Evolutionary conservation across 2,888 invertebrate genomes (phyloP), one percentile per base, ranked within the genome.

Genomic region (Cephus runcator): DNA sequence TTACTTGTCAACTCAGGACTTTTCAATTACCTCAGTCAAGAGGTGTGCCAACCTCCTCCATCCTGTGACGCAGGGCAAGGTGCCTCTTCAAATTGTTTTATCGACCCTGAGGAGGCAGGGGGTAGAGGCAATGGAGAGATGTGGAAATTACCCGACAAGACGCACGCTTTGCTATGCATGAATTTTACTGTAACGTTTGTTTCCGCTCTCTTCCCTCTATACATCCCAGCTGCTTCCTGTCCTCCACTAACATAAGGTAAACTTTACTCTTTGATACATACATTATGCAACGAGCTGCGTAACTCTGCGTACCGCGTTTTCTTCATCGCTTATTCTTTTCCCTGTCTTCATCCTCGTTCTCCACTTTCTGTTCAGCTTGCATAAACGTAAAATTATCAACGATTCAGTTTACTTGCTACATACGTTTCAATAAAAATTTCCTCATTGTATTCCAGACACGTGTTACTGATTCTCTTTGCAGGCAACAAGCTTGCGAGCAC

Each of bases 231-330:
- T 34, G 73, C 15, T 31, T 33, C 73, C n/a, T n/a, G 34, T 73
- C 12, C 36, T 36, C 4, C 36, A 4, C 12, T 36, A 36, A 33
- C 9, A 73, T 34, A n/a, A 33, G 73, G 34, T 23, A n/a, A 73
- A 73, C 73, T 73, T 73, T 34, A 73, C 33, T 73, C 6, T n/a
- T 34, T 36, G 12, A 34, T n/a, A 11, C 15, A 34, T 73, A 73
- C 23, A 73, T 73, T 73, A 73, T 34, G 73, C n/a, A n/a, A n/a
- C n/a, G n/a, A n/a, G n/a, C n/a, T n/a, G n/a, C 69, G 69, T 12
- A 31, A 23, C 11, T n/a, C 12, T 31, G 69, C 69, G 69, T 69
- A 4, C 1, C 36, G 36, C 12, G 12, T 36, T 36, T 36, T 12
- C 30, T 69, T 11, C 69, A 11, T 69, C 69, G 15, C 69, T 69